Evolutionary conservation across 2,797 vertebrate genomes (phyloP), one percentile per base, ranked within the genome.

Genomic region (Pagetopsis macropterus): DNA sequence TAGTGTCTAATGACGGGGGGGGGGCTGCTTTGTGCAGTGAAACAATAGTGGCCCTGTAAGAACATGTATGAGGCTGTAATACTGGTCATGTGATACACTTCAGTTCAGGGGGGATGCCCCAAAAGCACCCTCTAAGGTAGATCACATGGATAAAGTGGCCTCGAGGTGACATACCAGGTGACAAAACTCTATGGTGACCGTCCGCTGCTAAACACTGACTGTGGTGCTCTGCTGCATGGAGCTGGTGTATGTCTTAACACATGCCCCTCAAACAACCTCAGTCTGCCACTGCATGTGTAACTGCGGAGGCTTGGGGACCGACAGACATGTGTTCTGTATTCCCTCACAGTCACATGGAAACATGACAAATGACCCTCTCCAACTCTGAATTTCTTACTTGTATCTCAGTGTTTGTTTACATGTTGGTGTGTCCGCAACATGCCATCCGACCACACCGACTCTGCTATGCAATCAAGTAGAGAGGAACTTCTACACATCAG

Each of bases 11-110:
- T 37, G 33, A 37, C 2, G 27, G 27, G 27, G 27, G 27, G n/a
- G 70, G 70, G 37, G 56, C 37, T 50, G 69, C 79, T 81, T 85
- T 84, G 69, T 86, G 43, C 58, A 5, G 51, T 14, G 46, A 61
- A 60, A 85, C 79, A 85, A 77, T 58, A 51, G 27, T 46, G 14
- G 72, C 66, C 23, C 61, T 84, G 74, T 81, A 3, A n/a, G 19
- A 37, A 11, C 27, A 50, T 61, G 46, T 10, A 49, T 51, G 65
- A 79, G 21, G 21, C 33, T 19, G 40, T 1, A 37, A 9, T n/a
- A 33, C 54, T 5, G 16, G 33, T 19, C 49, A 50, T 50, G 0
- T 52, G 27, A 45, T 23, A 52, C 21, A 52, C 50, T 52, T 7
- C 33, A 37, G 33, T 23, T 23, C 23, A 23, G 33, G 5, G 33